phyloP scores from a whole-genome alignment of 1,140 invertebrate species.

The Nasonia giraulti region DNA sequence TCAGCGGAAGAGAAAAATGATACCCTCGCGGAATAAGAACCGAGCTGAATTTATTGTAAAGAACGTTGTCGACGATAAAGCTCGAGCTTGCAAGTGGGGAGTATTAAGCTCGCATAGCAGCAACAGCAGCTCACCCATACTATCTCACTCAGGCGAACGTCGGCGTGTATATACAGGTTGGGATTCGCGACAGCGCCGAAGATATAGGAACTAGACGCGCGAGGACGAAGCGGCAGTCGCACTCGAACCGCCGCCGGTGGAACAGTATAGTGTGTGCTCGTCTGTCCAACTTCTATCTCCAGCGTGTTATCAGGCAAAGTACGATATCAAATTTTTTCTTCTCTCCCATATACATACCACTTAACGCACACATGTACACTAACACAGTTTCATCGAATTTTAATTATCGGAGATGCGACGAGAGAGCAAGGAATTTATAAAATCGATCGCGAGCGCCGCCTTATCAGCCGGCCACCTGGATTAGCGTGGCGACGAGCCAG shows the following conservation, averaged over 20 bases:
- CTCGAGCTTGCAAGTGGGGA: neutral
- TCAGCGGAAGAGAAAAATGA: neutral
- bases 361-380: too few species aligned
- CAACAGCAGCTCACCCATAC: too few species aligned
- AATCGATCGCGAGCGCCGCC: neutral
- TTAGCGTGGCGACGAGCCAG: neutral
- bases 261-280: too few species aligned
- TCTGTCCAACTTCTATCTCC: neutral
- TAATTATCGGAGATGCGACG: too few species aligned
- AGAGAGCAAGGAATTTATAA: too few species aligned
- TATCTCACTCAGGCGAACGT: too few species aligned
- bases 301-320: neutral
- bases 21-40: neutral
- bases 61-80: too few species aligned
- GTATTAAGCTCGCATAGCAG: too few species aligned
- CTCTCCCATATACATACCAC: too few species aligned
- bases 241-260: constrained; percentile 12
- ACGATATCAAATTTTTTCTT: neutral
- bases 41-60: too few species aligned
- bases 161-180: neutral
- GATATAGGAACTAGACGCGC: neutral
- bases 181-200: neutral
- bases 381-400: too few species aligned
- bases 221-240: constrained; percentile 20
- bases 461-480: neutral